Base-by-base conservation (phyloP, 2,888 invertebrate genomes). In the Sycophila texana region DNA sequence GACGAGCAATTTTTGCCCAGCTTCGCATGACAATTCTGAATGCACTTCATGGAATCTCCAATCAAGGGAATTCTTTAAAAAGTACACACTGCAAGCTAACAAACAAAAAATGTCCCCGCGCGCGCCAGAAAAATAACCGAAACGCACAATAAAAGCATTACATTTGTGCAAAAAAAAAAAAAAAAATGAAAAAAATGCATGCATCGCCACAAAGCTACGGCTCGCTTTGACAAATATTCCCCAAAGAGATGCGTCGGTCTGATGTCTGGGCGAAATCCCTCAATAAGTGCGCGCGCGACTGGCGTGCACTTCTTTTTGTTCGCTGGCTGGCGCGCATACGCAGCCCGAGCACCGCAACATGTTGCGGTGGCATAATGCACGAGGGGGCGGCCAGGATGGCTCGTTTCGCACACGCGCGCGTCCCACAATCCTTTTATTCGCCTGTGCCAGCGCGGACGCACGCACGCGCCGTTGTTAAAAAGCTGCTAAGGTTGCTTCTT, bases 191-290 rank as follows among this genome's bases (percentile, higher is more conserved):
- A n/a, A 12, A 14, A 5, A 20, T 22, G 57, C 39, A 66, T 16
- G 22, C 20, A 55, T 2, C 22, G 80, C 61, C 60, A 81, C 79
- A 75, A 65, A 71, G 71, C 53, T 30, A 49, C 47, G 58, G 18
- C 51, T 63, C 30, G 39, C 80, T 80, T 77, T 80, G 70, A 71
- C 61, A 71, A 74, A 74, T 75, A 77, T 83, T 81, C 81, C 76
- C 74, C 77, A 81, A 81, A 83, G 82, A 88, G 88, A 87, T 87
- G 84, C 85, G 78, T 81, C 81, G 73, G 82, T 79, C 86, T 82
- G 87, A 87, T 86, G 88, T 87, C 86, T 87, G 84, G 81, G 63
- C 71, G 58, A 76, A 74, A 74, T 80, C 77, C 78, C 66, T 74
- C 77, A 77, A 77, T 74, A 80, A 65, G 63, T 68, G 58, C 74